These are phyloP conservation scores for Manacus vitellinus DNA, from an alignment of 2,113 vertebrate genomes.

Conservation along the genomic window DNA sequence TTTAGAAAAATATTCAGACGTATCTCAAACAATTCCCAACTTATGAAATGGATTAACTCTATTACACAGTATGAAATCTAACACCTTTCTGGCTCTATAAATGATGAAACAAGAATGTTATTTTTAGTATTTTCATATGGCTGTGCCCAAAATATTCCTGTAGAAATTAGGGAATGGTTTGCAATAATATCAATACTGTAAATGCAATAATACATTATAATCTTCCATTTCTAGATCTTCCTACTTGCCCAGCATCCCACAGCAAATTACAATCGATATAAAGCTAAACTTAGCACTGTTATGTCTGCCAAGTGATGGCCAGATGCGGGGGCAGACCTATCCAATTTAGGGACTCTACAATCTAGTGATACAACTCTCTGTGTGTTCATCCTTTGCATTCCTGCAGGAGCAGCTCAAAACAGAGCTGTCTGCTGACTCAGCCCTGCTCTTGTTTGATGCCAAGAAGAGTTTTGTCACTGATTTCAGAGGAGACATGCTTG, in stretches of 20 bases:
- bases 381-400: background rate
- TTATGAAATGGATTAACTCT: conserved; percentile 8
- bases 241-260: conserved; percentile 20
- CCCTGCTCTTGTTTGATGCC: background rate
- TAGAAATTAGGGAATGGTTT: conserved; percentile 45
- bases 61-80: background rate
- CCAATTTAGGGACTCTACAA: conserved; percentile 2
- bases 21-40: background rate
- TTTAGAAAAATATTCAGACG: background rate
- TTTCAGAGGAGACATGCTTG: background rate
- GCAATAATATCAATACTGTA: conserved; percentile 51
- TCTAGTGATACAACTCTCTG: background rate
- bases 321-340: conserved; percentile 3
- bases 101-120: background rate
- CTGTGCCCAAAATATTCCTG: conserved; percentile 35
- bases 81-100: background rate
- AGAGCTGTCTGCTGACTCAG: background rate
- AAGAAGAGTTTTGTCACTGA: background rate
- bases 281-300: conserved; percentile 60
- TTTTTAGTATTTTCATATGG: conserved; percentile 26
- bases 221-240: conserved; percentile 40
- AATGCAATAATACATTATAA: conserved; percentile 62
- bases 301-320: conserved; percentile 21
- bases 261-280: conserved; percentile 42
- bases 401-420: conserved; percentile 19